A percentile compares a stretch with the other conserved stretches of the same genome.
Conservation (phyloP, 2,888 invertebrate genomes). For the Melipona beecheii region DNA sequence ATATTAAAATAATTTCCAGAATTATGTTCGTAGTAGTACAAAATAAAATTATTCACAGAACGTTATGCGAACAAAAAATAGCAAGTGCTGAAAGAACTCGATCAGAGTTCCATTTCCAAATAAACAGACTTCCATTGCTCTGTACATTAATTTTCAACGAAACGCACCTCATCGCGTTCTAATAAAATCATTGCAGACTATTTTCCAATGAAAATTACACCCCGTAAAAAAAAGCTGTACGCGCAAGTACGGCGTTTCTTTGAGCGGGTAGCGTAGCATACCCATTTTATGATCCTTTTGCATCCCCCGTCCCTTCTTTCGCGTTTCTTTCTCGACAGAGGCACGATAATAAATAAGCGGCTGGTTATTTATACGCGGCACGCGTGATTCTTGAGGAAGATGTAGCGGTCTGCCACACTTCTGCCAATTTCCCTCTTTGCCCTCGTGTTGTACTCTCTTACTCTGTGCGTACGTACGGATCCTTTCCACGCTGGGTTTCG, state of each 20-base stretch:
- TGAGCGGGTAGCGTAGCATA: background rate
- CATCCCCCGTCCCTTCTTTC: background rate
- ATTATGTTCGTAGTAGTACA: no score
- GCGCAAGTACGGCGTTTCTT: background rate
- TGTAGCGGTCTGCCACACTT: constrained; percentile 34
- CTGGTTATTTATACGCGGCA: constrained; percentile 63
- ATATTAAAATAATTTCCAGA: no score
- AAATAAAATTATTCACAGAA: no score
- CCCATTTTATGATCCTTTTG: background rate
- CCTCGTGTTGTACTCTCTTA: background rate
- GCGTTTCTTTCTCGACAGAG: constrained; percentile 23
- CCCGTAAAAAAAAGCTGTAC: background rate
- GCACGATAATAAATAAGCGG: constrained; percentile 61
- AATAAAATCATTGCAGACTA: background rate
- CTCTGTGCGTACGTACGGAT: background rate
- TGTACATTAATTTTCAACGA: background rate
- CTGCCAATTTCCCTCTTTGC: constrained; percentile 16
- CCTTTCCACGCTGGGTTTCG: constrained; percentile 23
- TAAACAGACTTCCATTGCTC: background rate
- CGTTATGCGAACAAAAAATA: background rate
- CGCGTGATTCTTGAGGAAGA: constrained; percentile 55
- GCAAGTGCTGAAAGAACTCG: no score
- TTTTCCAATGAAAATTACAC: background rate
- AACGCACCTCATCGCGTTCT: background rate
- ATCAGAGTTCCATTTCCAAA: no score